These are phyloP conservation scores for Phalanger gymnotis DNA, from an alignment of 2,797 vertebrate species.

Conservation along the genomic window DNA sequence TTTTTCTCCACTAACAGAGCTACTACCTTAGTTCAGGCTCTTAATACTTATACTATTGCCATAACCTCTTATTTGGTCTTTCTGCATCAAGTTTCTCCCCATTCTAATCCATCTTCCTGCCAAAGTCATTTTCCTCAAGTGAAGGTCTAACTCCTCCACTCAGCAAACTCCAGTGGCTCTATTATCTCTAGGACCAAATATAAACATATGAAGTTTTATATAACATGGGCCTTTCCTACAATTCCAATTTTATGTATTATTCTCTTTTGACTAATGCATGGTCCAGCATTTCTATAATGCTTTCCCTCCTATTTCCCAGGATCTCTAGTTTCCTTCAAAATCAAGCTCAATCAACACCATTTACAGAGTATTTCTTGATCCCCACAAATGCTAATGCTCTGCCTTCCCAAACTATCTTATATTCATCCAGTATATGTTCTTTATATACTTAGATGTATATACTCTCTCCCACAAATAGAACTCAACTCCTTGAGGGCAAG, in stretches of 20 bases:
- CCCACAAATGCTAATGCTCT: background rate
- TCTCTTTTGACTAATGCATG: background rate
- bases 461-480: background rate
- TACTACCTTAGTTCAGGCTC: background rate
- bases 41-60: background rate
- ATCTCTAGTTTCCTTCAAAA: background rate
- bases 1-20: background rate
- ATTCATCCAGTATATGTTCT: background rate
- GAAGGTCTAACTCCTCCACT: background rate
- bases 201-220: background rate
- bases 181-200: background rate
- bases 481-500: background rate
- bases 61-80: background rate
- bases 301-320: background rate
- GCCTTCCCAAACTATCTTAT: background rate
- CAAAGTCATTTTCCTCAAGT: background rate
- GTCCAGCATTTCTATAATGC: background rate
- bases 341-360: background rate
- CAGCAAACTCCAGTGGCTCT: background rate
- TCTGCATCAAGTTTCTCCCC: background rate
- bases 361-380: background rate
- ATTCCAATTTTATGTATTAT: background rate
- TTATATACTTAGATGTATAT: background rate
- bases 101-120: background rate
- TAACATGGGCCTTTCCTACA: background rate